A percentile compares a stretch with the other conserved stretches of the same genome.
Conservation (phyloP, 2,888 invertebrate genomes). For the Ormyrus thymus region DNA sequence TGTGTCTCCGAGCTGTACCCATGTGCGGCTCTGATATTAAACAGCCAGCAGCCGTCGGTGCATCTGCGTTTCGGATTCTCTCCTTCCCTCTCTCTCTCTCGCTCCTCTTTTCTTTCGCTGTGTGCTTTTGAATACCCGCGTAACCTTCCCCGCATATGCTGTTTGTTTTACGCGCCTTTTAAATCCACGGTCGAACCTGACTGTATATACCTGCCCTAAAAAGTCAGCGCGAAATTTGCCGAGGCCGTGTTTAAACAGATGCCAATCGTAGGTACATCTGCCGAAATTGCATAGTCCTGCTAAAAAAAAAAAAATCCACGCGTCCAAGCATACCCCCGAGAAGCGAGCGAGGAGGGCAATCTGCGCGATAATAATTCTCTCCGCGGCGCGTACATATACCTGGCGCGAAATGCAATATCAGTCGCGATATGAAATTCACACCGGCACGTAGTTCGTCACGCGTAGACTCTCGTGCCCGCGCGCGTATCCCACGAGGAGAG, state of each 20-base stretch:
- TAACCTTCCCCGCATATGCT: conserved; percentile 35
- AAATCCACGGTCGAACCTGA: conserved; percentile 40
- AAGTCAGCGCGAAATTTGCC: background rate
- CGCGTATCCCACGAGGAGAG: conserved; percentile 55
- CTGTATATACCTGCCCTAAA: background rate
- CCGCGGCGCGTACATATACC: background rate
- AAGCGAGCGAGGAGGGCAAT: background rate
- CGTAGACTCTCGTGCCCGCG: conserved; percentile 25
- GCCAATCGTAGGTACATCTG: background rate
- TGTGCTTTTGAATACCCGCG: conserved; percentile 7
- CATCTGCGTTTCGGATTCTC: conserved; percentile 54
- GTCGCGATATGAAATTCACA: conserved; percentile 67
- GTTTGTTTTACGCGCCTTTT: conserved; percentile 50
- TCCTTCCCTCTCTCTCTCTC: conserved; percentile 17
- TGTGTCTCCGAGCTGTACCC: conserved; percentile 71
- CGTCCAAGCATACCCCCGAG: background rate
- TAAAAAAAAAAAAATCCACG: background rate
- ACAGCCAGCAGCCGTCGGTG: conserved; percentile 68
- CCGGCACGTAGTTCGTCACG: conserved; percentile 63
- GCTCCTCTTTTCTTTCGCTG: conserved; percentile 31
- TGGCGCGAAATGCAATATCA: conserved; percentile 61
- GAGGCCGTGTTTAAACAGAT: background rate
- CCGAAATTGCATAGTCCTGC: too few species aligned
- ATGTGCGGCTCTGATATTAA: conserved; percentile 73
- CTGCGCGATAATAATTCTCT: background rate